Conservation (phyloP, 2,797 vertebrate genomes). For the Valencia hispanica region DNA sequence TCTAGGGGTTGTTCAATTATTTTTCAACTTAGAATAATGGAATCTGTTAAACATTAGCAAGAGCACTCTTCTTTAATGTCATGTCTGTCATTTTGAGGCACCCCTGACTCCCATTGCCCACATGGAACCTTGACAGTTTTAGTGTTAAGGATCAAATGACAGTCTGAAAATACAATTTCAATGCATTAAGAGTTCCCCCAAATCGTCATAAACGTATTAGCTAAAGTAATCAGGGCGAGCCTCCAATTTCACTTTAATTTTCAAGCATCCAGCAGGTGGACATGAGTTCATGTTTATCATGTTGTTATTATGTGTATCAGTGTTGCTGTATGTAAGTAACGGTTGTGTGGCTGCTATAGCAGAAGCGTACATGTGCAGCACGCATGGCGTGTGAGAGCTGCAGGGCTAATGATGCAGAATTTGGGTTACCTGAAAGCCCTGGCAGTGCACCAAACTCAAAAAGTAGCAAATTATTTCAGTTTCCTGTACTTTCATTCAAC, state of each 20-base stretch:
- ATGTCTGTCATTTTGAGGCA: neutral
- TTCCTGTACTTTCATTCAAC: constrained; percentile 21
- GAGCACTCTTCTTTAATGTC: neutral
- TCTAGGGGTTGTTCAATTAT: neutral
- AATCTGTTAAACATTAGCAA: neutral
- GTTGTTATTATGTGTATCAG: too few relatives aligned
- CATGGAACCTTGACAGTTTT: neutral
- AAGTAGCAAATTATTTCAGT: neutral
- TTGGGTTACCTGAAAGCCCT: neutral
- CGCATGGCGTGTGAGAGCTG: neutral
- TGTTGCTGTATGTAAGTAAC: too few relatives aligned
- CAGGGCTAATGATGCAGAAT: neutral
- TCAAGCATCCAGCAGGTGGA: neutral
- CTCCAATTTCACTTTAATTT: neutral
- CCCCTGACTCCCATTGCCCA: neutral
- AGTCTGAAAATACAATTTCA: neutral
- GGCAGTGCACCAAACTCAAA: neutral
- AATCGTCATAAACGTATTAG: neutral
- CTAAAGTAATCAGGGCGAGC: neutral
- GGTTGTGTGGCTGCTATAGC: neutral
- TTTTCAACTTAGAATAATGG: neutral
- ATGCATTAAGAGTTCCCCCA: neutral
- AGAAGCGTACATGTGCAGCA: neutral
- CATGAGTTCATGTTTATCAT: neutral
- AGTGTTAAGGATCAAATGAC: neutral